These are phyloP conservation scores for Pogonomyrmex barbatus DNA, from an alignment of 1,140 invertebrate genomes.

Conservation along the genomic window DNA sequence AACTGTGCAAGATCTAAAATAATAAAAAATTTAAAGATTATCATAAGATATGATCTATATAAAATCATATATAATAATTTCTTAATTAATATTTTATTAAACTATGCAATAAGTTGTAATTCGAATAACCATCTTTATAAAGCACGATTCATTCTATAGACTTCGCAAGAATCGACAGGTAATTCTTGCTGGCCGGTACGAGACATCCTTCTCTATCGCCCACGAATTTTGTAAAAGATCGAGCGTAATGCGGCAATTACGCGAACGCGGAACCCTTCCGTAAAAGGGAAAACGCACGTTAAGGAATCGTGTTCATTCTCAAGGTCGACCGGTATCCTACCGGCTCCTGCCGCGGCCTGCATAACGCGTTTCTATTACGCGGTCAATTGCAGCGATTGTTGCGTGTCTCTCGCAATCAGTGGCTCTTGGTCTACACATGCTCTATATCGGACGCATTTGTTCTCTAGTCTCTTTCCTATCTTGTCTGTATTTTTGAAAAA, in stretches of 20 bases:
- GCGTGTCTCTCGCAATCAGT: constrained; percentile 78
- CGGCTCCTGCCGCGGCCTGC: constrained; percentile 74
- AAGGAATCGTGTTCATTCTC: constrained; percentile 80
- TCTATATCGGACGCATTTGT: constrained; percentile 48
- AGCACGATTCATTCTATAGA: neutral
- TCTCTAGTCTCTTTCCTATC: constrained; percentile 7
- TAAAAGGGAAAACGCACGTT: constrained; percentile 79
- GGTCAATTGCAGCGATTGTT: constrained; percentile 81
- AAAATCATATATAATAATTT: neutral
- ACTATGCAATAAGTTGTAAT: constrained; percentile 7
- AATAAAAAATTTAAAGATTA: neutral
- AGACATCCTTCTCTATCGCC: neutral
- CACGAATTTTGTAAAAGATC: constrained; percentile 62
- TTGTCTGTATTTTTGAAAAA: neutral
- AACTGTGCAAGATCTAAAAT: neutral
- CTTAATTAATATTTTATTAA: constrained; percentile 1
- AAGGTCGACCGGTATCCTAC: constrained; percentile 81
- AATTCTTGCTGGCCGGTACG: neutral
- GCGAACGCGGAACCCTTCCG: constrained; percentile 77
- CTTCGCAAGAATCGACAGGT: neutral
- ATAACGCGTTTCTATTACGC: constrained; percentile 82
- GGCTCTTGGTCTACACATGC: constrained; percentile 65
- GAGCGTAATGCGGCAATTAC: constrained; percentile 70
- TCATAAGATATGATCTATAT: neutral
- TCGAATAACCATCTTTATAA: neutral